A percentile compares a stretch with the other conserved stretches of the same genome.
phyloP scores from a whole-genome alignment of 2,797 vertebrate species.

The Melanotaenia boesemani region DNA sequence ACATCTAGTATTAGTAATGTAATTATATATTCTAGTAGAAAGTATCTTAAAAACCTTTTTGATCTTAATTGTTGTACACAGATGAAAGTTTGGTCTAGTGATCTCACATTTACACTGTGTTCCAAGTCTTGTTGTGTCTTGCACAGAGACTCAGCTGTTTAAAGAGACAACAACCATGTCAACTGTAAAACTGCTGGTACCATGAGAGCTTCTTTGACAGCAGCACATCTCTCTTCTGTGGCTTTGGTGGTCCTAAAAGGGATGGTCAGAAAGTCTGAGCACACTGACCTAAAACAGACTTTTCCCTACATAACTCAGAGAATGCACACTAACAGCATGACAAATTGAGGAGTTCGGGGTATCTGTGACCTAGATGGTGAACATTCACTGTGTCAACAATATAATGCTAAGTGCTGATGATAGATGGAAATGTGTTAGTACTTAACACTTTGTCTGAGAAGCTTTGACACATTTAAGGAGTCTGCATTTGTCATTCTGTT shows the following conservation, averaged over 20 bases:
- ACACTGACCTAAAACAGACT: conserved; percentile 61
- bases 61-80: not conserved
- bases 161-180: conserved; percentile 26
- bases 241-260: conserved; percentile 50
- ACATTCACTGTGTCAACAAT: not conserved
- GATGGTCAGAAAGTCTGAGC: conserved; percentile 43
- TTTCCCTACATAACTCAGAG: conserved; percentile 13
- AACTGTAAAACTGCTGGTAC: conserved; percentile 24
- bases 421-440: not conserved
- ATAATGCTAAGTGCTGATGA: not conserved
- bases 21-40: too few relatives aligned
- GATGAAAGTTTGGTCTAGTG: not conserved
- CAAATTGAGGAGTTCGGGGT: too few relatives aligned
- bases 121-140: conserved; percentile 28
- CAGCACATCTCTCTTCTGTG: conserved; percentile 50
- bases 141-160: conserved; percentile 54
- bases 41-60: too few relatives aligned
- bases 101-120: conserved; percentile 20
- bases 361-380: not conserved
- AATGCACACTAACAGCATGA: conserved; percentile 16
- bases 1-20: too few relatives aligned
- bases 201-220: conserved; percentile 54
- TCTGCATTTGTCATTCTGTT: conserved; percentile 38
- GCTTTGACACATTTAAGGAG: conserved; percentile 17
- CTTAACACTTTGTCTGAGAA: conserved; percentile 15